Evolutionary conservation across 2,888 invertebrate genomes (phyloP).

Genomic region (Adelphocoris suturalis): DNA sequence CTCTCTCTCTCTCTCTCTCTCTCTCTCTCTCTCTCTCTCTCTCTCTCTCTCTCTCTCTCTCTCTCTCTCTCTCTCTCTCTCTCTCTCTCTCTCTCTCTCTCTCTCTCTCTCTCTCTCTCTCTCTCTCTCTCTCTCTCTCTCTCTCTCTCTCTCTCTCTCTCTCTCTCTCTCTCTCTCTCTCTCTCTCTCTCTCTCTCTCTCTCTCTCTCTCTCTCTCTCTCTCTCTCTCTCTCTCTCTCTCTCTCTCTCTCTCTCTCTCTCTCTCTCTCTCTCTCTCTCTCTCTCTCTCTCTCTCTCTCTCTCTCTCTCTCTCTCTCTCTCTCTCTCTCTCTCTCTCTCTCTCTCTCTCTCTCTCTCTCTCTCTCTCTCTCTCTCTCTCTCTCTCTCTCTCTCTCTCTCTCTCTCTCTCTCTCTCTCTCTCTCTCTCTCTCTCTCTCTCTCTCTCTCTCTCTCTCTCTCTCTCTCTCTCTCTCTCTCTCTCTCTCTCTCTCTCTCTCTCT

Average conservation of each 20-base stretch:
- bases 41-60: too few species aligned
- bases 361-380: neutral
- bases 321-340: constrained; percentile 26
- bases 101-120: too few species aligned
- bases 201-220: too few species aligned
- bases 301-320: constrained; percentile 26
- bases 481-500: constrained; percentile 39
- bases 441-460: neutral
- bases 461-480: constrained; percentile 62
- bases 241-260: neutral
- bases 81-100: too few species aligned
- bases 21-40: too few species aligned
- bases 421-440: neutral
- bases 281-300: constrained; percentile 34
- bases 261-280: neutral
- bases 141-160: too few species aligned
- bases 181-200: too few species aligned
- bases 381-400: constrained; percentile 44
- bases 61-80: too few species aligned
- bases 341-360: constrained; percentile 46
- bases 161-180: too few species aligned
- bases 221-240: constrained; percentile 5
- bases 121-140: too few species aligned
- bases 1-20: too few species aligned
- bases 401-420: constrained; percentile 23